Conservation (phyloP, 2,888 invertebrate species). For the Orchesella flavescens region DNA sequence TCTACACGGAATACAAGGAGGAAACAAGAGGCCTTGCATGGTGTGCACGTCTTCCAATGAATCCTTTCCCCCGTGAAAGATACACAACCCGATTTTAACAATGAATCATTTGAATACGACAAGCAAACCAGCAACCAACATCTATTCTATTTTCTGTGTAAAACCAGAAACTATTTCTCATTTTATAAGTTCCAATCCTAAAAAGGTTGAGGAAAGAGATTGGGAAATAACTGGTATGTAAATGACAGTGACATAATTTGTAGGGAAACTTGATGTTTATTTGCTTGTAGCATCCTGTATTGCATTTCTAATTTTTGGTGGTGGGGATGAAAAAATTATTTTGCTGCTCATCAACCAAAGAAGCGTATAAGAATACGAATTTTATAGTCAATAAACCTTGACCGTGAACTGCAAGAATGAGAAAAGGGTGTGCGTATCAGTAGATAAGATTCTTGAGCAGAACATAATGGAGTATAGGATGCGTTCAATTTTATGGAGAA, state of each 20-base stretch:
- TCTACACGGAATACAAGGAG: no score
- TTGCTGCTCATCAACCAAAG: no score
- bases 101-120: slow-evolving; percentile 17
- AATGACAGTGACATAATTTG: not conserved
- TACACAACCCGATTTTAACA: not conserved
- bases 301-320: no score
- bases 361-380: no score
- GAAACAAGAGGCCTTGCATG: no score
- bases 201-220: not conserved
- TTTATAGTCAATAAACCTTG: slow-evolving; percentile 12
- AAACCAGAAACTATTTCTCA: not conserved
- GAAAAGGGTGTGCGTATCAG: not conserved
- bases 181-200: not conserved
- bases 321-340: no score
- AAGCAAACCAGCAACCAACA: not conserved
- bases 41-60: not conserved
- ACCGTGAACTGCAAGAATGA: slow-evolving; percentile 28
- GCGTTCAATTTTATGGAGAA: not conserved
- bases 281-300: no score
- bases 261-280: no score
- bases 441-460: no score
- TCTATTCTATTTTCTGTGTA: not conserved
- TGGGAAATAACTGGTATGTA: not conserved
- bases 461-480: no score
- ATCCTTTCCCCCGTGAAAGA: slow-evolving; percentile 1